These are phyloP conservation scores for Achroia grisella DNA, from an alignment of 1,140 invertebrate genomes.

Conservation along the genomic window DNA sequence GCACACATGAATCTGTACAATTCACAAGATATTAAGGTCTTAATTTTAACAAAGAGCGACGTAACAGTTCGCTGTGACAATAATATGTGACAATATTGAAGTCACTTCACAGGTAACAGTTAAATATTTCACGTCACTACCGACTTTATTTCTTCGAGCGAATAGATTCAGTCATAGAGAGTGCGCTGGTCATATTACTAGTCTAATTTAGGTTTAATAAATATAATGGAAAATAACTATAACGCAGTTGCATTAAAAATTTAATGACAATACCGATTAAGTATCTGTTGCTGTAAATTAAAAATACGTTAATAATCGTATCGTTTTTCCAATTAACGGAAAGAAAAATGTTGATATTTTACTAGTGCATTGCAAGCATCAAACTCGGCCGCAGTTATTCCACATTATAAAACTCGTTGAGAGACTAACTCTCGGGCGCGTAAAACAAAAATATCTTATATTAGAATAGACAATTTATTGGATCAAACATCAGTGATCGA, in stretches of 20 bases:
- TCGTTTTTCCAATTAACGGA: not conserved
- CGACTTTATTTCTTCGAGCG: constrained; percentile 1
- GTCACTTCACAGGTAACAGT: not conserved
- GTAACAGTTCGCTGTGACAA: too few species aligned
- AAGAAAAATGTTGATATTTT: not conserved
- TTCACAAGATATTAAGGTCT: too few species aligned
- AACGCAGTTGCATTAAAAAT: not conserved
- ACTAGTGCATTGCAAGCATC: not conserved
- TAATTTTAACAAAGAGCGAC: too few species aligned
- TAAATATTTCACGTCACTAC: constrained; percentile 3
- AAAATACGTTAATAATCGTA: not conserved
- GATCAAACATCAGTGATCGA: constrained; percentile 8
- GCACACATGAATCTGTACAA: too few species aligned
- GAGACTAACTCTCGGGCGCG: constrained; percentile 1
- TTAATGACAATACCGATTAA: not conserved
- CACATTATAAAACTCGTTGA: too few species aligned
- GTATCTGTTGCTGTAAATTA: not conserved
- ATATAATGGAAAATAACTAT: constrained; percentile 2
- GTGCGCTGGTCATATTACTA: not conserved
- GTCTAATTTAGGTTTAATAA: not conserved
- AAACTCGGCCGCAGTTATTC: not conserved
- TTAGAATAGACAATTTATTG: constrained; percentile 18
- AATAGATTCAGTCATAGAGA: constrained; percentile 1
- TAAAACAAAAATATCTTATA: constrained; percentile 14
- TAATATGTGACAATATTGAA: too few species aligned